phyloP scores from a whole-genome alignment of 2,888 invertebrate genomes.

The Meteorus cinctellus region DNA sequence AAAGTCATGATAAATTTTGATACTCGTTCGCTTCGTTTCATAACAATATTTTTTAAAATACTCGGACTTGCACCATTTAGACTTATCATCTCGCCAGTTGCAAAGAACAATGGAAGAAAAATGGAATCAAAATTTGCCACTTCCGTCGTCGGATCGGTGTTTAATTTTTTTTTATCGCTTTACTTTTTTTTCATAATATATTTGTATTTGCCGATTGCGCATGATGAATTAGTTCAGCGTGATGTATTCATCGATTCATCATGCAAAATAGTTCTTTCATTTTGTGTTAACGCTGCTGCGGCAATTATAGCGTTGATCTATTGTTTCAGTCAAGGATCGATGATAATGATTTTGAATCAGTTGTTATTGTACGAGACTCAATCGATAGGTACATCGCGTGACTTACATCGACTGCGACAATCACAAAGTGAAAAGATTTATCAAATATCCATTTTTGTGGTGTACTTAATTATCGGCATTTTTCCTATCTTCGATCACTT shows the following conservation, averaged over 20 bases:
- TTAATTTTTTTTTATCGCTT: background rate
- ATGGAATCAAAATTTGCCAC: too few species aligned
- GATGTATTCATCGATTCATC: background rate
- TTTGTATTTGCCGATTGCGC: background rate
- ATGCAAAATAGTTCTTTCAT: background rate
- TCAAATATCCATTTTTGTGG: background rate
- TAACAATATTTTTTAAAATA: background rate
- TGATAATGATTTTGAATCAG: background rate
- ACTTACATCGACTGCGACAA: background rate
- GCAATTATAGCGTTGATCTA: background rate
- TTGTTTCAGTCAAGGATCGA: background rate
- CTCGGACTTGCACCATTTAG: slow-evolving; percentile 11
- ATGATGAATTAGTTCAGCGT: too few species aligned
- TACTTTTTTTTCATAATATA: background rate
- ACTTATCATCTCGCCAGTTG: background rate
- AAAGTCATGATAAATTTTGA: background rate
- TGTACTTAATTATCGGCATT: background rate
- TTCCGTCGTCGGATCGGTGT: background rate
- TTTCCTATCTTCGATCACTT: background rate
- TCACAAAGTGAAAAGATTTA: background rate
- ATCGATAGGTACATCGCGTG: background rate
- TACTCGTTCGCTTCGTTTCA: background rate
- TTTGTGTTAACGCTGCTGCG: background rate
- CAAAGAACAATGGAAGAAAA: background rate
- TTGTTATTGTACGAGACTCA: background rate